Conservation (phyloP, 2,113 vertebrate species). For the Barnardius zonarius region DNA sequence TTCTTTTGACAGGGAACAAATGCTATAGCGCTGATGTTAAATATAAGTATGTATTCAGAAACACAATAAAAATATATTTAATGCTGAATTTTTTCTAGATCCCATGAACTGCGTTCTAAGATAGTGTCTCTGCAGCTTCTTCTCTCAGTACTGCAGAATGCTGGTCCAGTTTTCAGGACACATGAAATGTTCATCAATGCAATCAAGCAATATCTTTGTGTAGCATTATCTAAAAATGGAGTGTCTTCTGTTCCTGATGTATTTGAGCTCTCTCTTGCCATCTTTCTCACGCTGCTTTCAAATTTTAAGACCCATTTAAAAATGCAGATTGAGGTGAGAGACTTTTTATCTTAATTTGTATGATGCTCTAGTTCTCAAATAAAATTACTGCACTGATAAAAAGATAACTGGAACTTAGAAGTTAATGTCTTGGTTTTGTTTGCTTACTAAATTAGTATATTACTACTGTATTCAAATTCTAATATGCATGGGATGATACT, state of each 20-base stretch:
- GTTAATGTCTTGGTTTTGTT: background rate
- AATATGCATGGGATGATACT: background rate
- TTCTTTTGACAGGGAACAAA: background rate
- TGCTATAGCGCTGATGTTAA: background rate
- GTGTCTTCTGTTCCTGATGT: slow-evolving; percentile 97
- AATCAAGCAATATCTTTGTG: slow-evolving; percentile 97
- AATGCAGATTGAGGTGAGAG: slow-evolving; percentile 96
- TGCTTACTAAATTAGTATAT: background rate
- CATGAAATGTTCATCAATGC: slow-evolving; percentile 98
- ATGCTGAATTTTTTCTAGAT: slow-evolving; percentile 72
- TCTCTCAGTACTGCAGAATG: slow-evolving; percentile 92
- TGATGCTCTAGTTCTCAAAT: background rate
- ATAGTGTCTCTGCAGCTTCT: slow-evolving; percentile 95
- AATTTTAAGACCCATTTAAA: slow-evolving; percentile 98
- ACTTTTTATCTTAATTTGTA: background rate
- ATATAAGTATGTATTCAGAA: background rate
- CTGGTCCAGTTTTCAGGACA: slow-evolving; percentile 92
- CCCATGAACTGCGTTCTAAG: slow-evolving; percentile 95
- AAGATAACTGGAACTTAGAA: background rate
- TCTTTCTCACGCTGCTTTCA: slow-evolving; percentile 94
- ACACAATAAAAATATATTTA: background rate
- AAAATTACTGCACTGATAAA: background rate
- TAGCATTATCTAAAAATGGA: slow-evolving; percentile 95
- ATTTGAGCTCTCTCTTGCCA: slow-evolving; percentile 96
- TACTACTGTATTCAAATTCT: background rate